Evolutionary conservation across 2,113 vertebrate genomes (phyloP), one percentile per base, ranked within the genome.

Genomic region (Bostrychus sinensis): DNA sequence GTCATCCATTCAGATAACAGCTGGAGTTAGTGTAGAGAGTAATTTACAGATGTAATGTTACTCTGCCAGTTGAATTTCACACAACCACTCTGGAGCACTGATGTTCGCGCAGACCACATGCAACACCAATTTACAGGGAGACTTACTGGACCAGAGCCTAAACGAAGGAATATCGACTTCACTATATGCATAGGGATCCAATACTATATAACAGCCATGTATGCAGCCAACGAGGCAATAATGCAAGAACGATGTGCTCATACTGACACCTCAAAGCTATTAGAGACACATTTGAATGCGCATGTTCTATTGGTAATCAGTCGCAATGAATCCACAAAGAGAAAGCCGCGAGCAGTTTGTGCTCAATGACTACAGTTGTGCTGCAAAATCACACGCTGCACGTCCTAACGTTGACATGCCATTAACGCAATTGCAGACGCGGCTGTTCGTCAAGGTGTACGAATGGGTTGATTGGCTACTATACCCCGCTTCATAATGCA

Each of bases 21-120:
- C 78, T 83, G 75, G 72, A 84, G 72, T 66, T 54, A 56, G 63
- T 70, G 51, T 23, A 14, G 54, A 36, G 68, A 61, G 70, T 65
- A 22, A 76, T 72, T 77, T 72, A 73, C 72, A 84, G 65, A 78
- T 83, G 79, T 70, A 54, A 25, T 50, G 30, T 51, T 69, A 56
- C 57, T 58, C 19, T 51, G 42, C 43, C 12, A 1, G 14, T 41
- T 66, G 59, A 41, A 53, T 73, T 73, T 67, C 55, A 53, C 36
- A 69, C 62, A 50, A 23, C 53, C 13, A 32, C 46, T 46, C 4
- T 39, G 34, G 26, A 51, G 39, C 36, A 20, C 56, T 42, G 36
- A 5, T 50, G 26, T 51, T 43, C 56, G 46, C 54, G 51, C 65
- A 62, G 59, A 77, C 48, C 56, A 60, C 60, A 66, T 68, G 62